Conservation (phyloP, 2,113 vertebrate genomes). For the Gymnogyps californianus region DNA sequence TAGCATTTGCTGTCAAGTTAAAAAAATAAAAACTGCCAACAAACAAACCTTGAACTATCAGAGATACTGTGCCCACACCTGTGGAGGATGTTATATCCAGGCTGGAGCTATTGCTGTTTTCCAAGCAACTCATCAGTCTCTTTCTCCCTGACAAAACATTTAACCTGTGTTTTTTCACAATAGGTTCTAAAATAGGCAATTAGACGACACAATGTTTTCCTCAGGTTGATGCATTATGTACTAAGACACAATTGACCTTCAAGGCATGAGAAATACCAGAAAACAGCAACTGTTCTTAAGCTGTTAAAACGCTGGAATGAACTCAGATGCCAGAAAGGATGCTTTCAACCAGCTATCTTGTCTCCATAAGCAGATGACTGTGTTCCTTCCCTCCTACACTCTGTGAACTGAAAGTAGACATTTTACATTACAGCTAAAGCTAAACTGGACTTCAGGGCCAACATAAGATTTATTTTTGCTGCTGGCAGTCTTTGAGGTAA, state of each 20-base stretch:
- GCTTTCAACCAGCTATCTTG: neutral
- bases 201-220: neutral
- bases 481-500: neutral
- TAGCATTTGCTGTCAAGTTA: neutral
- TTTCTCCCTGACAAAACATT: conserved; percentile 22
- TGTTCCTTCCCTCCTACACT: neutral
- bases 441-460: neutral
- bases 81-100: neutral
- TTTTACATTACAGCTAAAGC: neutral
- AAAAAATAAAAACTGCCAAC: neutral
- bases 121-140: conserved; percentile 10
- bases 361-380: neutral
- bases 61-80: neutral
- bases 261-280: neutral
- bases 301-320: neutral
- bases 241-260: conserved; percentile 27
- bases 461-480: neutral
- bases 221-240: neutral
- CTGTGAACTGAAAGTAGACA: neutral
- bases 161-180: conserved; percentile 44
- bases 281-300: neutral
- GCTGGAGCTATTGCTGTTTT: neutral
- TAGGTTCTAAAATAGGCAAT: conserved; percentile 21
- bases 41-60: neutral
- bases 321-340: neutral